Percentiles rank a stretch among this genome's conserved stretches.
phyloP scores from a whole-genome alignment of 2,113 vertebrate genomes.

The Rhipidura dahli region DNA sequence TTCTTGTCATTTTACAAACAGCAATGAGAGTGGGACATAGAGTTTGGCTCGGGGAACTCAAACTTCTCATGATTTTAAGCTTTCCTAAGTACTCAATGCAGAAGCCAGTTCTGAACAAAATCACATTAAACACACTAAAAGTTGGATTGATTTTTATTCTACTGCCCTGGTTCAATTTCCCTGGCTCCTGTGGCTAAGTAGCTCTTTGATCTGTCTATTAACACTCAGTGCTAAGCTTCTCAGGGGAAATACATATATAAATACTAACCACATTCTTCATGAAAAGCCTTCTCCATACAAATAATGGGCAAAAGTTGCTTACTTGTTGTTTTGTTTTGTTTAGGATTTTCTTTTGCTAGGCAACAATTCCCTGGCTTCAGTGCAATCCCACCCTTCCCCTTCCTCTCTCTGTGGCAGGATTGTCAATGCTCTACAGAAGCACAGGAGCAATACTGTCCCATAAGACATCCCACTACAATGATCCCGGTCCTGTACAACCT shows the following conservation, averaged over 20 bases:
- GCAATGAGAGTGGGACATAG: background rate
- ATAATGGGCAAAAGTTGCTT: background rate
- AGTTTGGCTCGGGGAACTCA: background rate
- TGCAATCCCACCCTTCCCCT: background rate
- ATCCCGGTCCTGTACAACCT: background rate
- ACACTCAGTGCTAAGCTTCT: background rate
- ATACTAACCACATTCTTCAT: background rate
- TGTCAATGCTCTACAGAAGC: background rate
- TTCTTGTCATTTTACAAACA: background rate
- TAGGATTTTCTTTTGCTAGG: background rate
- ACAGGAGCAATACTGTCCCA: background rate
- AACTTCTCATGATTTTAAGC: background rate
- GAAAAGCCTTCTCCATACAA: background rate
- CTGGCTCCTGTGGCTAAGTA: background rate
- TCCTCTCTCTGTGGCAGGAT: background rate
- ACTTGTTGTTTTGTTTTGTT: background rate
- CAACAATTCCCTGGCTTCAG: background rate
- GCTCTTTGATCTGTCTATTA: conserved; percentile 18
- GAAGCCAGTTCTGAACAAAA: background rate
- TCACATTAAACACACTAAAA: background rate
- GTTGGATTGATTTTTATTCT: conserved; percentile 21
- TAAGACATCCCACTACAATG: background rate
- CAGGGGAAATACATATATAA: background rate
- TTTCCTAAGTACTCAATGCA: background rate
- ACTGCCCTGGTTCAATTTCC: conserved; percentile 1